phyloP scores from a whole-genome alignment of 2,888 invertebrate species.

The Pandemis heparana region DNA sequence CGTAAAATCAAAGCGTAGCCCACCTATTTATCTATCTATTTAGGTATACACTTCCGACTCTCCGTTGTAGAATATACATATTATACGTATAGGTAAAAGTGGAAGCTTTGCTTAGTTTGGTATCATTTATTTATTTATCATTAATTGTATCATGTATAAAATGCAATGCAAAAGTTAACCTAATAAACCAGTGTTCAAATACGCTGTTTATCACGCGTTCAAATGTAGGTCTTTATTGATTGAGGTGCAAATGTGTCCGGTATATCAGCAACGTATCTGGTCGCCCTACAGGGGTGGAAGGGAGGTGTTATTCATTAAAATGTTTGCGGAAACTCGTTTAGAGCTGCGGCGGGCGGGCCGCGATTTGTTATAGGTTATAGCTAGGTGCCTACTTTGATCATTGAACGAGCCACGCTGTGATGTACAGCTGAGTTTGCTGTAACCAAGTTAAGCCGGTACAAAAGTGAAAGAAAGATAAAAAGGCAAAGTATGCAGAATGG shows the following conservation, averaged over 20 bases:
- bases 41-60: too few relatives aligned
- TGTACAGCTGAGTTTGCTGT: not conserved
- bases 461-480: too few relatives aligned
- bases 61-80: too few relatives aligned
- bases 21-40: too few relatives aligned
- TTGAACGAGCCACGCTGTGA: not conserved
- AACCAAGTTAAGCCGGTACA: too few relatives aligned
- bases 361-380: constrained; percentile 41
- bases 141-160: too few relatives aligned
- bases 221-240: not conserved
- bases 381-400: not conserved
- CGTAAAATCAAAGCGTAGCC: too few relatives aligned
- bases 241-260: not conserved
- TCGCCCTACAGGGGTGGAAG: constrained; percentile 47
- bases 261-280: not conserved
- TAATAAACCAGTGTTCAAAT: not conserved
- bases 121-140: too few relatives aligned
- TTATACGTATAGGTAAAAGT: too few relatives aligned
- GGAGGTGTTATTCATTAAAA: constrained; percentile 85
- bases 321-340: constrained; percentile 86
- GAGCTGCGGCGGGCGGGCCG: constrained; percentile 76
- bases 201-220: not conserved
- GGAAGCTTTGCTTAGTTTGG: too few relatives aligned
- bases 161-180: too few relatives aligned
- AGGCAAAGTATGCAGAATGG: too few relatives aligned